A percentile compares a stretch with the other conserved stretches of the same genome.
Evolutionary conservation across 1,140 invertebrate genomes (phyloP).

Genomic region (Drosophila triauraria): DNA sequence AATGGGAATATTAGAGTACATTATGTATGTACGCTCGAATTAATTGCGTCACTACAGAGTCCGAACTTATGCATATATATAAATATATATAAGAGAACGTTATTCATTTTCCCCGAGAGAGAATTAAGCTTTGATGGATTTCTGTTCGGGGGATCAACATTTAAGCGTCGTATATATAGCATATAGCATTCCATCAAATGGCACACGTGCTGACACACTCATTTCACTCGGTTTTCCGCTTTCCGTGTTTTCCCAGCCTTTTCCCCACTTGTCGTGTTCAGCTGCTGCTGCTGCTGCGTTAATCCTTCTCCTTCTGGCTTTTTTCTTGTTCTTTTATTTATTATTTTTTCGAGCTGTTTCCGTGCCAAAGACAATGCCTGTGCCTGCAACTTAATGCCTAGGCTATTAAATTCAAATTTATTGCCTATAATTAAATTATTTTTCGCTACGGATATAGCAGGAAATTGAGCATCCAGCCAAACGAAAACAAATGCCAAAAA

Average conservation of each 20-base stretch:
- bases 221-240: constrained; percentile 14
- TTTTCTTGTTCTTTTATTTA: constrained; percentile 19
- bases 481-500: constrained; percentile 36
- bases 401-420: constrained; percentile 79
- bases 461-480: constrained; percentile 68
- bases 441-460: constrained; percentile 66
- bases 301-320: constrained; percentile 41
- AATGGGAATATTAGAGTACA: constrained; percentile 25
- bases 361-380: constrained; percentile 23
- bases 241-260: neutral
- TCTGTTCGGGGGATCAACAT: constrained; percentile 22
- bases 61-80: neutral
- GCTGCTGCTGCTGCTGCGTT: constrained; percentile 30
- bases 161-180: constrained; percentile 16
- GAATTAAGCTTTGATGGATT: constrained; percentile 45
- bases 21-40: neutral
- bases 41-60: constrained; percentile 13
- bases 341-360: neutral
- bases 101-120: constrained; percentile 26
- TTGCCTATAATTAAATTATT: constrained; percentile 76
- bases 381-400: constrained; percentile 55
- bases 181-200: constrained; percentile 42
- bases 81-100: constrained; percentile 4
- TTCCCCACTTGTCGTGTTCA: constrained; percentile 16
- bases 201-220: constrained; percentile 52